A percentile compares a stretch with the other conserved stretches of the same genome.
These are phyloP conservation scores for Emesis furor DNA, from an alignment of 2,888 invertebrate genomes.

Conservation along the genomic window DNA sequence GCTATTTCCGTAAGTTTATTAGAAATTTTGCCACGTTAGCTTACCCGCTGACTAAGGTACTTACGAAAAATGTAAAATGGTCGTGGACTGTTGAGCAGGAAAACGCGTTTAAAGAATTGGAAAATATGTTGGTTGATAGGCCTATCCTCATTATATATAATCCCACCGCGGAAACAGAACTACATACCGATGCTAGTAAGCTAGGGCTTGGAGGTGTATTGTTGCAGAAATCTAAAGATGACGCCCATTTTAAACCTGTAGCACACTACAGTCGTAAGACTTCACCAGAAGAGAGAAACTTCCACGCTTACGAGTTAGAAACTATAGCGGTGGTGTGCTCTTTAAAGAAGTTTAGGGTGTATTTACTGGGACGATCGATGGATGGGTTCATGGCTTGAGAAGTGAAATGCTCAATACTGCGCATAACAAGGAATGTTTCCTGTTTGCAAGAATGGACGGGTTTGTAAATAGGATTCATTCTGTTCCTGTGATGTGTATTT, in stretches of 20 bases:
- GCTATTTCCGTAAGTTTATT: slow-evolving; percentile 61
- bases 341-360: slow-evolving; percentile 27
- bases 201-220: slow-evolving; percentile 34
- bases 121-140: background rate
- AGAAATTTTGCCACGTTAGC: slow-evolving; percentile 44
- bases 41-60: slow-evolving; percentile 44
- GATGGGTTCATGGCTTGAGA: background rate
- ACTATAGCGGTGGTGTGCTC: slow-evolving; percentile 33
- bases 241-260: slow-evolving; percentile 23
- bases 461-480: background rate
- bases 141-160: background rate
- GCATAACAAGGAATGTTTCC: background rate
- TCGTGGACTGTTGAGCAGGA: background rate
- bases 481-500: background rate
- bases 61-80: slow-evolving; percentile 54
- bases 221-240: background rate
- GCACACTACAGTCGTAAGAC: slow-evolving; percentile 43
- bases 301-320: slow-evolving; percentile 40
- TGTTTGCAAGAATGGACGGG: background rate
- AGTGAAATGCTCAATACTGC: background rate
- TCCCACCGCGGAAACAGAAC: background rate
- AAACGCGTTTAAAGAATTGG: background rate
- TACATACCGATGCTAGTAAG: slow-evolving; percentile 51
- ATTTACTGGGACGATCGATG: slow-evolving; percentile 23
- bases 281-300: slow-evolving; percentile 35